A percentile compares a stretch with the other conserved stretches of the same genome.
These are phyloP conservation scores for Glossosoma conforme DNA, from an alignment of 1,140 invertebrate species.

Conservation along the genomic window DNA sequence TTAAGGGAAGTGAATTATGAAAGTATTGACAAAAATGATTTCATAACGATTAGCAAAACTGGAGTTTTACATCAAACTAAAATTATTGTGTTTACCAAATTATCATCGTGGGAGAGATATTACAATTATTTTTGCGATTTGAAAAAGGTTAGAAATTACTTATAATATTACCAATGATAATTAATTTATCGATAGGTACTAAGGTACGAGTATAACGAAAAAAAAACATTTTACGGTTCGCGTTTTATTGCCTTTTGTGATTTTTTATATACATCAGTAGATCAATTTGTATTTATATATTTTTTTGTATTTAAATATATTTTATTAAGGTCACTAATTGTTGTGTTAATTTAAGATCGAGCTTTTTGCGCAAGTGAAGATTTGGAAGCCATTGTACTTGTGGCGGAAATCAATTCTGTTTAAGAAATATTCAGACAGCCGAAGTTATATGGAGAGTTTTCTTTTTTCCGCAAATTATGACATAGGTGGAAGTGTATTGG, in stretches of 20 bases:
- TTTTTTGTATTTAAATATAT: neutral
- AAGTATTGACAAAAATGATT: conserved; percentile 57
- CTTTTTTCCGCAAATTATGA: conserved; percentile 70
- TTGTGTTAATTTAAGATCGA: conserved; percentile 53
- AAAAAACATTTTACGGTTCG: neutral
- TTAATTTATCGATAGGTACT: neutral
- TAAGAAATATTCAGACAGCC: conserved; percentile 59
- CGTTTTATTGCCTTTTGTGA: neutral
- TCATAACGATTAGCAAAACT: conserved; percentile 62
- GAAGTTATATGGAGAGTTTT: conserved; percentile 56
- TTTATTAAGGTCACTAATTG: neutral
- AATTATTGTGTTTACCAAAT: conserved; percentile 63
- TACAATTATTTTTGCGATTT: conserved; percentile 63
- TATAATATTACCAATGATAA: conserved; percentile 5
- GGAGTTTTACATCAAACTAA: conserved; percentile 65
- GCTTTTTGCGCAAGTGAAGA: conserved; percentile 65
- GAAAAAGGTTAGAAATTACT: conserved; percentile 45
- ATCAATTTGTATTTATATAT: neutral
- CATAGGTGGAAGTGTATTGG: conserved; percentile 62
- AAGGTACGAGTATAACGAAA: neutral
- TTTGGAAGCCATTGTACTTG: conserved; percentile 78
- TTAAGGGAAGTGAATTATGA: conserved; percentile 61
- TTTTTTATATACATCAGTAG: neutral
- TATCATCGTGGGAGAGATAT: conserved; percentile 65
- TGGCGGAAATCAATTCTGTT: conserved; percentile 73